These are phyloP conservation scores for Stylophora pistillata DNA, from an alignment of 64 coral and sea anemone genomes.

Conservation along the genomic window DNA sequence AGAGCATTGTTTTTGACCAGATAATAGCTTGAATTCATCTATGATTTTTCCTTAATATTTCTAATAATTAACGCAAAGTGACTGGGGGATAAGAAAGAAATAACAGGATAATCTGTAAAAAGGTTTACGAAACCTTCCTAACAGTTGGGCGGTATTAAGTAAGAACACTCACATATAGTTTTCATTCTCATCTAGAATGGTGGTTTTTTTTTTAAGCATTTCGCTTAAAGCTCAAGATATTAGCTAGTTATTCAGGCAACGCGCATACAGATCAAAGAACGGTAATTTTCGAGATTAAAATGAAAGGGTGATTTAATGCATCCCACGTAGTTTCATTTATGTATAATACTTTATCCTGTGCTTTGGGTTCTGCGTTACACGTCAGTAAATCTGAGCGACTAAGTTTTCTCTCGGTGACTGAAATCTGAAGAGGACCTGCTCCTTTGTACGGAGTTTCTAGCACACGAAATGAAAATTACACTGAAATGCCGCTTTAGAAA, in stretches of 20 bases:
- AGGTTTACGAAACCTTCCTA: not conserved
- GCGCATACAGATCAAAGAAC: not conserved
- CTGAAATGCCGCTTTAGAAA: not conserved
- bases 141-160: not conserved
- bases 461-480: not conserved
- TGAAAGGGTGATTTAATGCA: not conserved
- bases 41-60: conserved; percentile 12
- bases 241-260: not conserved
- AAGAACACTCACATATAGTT: not conserved
- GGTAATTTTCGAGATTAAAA: not conserved
- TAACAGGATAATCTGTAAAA: not conserved
- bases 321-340: not conserved
- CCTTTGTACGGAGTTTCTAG: not conserved
- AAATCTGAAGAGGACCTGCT: not conserved
- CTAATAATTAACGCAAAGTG: conserved; percentile 33
- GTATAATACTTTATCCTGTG: not conserved
- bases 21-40: not conserved
- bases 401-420: too few relatives aligned
- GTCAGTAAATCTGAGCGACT: too few relatives aligned
- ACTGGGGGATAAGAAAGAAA: not conserved
- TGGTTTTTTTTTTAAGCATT: not conserved
- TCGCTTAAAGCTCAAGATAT: too few relatives aligned
- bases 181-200: not conserved
- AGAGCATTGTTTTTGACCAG: not conserved
- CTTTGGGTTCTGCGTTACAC: not conserved